Evolutionary conservation across 2,797 vertebrate species (phyloP), one percentile per base, ranked within the genome.

Genomic region (Lagodon rhomboides): DNA sequence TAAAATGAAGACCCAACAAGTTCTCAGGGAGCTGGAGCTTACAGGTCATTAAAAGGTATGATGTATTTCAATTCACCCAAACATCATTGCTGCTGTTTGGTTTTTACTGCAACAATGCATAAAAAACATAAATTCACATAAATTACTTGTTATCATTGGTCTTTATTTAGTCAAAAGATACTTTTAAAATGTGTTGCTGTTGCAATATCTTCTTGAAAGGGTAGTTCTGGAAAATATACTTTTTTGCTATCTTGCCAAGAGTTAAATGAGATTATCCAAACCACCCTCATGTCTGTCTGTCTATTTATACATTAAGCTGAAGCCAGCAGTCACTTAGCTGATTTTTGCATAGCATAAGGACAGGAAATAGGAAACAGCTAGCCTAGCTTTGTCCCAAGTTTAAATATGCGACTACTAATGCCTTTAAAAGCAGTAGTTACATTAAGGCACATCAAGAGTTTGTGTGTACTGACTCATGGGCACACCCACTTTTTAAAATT

Each of bases 1-100:
- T 83, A 62, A 90, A 89, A 91, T 79, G 73, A 90, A 86, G 85
- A 85, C 54, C 80, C 76, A 85, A 81, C 79, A 77, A 87, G 71
- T 68, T 85, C 86, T 87, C 75, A 69, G 68, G 38, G 61, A 89
- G 86, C 56, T 51, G 11, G 50, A 76, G 87, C 65, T 81, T 4
- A 75, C 54, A 68, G 92, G 92, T 92, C 84, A 59, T 18, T 4
- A 50, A 66, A 55, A 83, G 86, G 89, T 93, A 87, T 81, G 58
- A 60, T 59, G 75, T 64, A 68, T 83, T 88, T 79, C 55, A 67
- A 77, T 73, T 68, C n/a, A 72, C 43, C 34, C 68, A 72, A 71
- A 53, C 34, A 38, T 50, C 18, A 68, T 13, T 0, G 2, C 5
- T 12, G 54, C 56, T 60, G 34, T 70, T 66, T 41, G 34, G n/a